Percentiles rank a stretch among this genome's conserved stretches.
Conservation (phyloP, 2,797 vertebrate species). For the Ctenopoma kingsleyae region DNA sequence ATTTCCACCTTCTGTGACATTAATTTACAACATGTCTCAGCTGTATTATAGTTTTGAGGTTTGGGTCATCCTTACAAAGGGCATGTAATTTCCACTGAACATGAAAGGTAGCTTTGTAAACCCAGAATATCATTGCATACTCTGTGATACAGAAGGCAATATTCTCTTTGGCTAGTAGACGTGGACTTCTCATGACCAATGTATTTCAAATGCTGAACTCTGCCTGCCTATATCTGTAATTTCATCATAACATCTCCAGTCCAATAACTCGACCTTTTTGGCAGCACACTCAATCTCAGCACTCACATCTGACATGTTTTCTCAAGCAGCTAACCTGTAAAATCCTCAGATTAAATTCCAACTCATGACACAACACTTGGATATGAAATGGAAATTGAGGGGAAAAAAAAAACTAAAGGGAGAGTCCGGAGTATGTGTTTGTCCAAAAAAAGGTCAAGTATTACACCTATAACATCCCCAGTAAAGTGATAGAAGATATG, state of each 20-base stretch:
- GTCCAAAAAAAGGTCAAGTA: conserved; percentile 46
- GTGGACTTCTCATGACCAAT: conserved; percentile 12
- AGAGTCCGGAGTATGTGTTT: neutral
- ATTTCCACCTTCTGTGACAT: conserved; percentile 59
- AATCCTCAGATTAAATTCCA: conserved; percentile 66
- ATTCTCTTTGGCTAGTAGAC: neutral
- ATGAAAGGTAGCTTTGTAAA: conserved; percentile 35
- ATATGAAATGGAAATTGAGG: neutral
- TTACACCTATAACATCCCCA: neutral
- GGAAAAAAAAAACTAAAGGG: neutral
- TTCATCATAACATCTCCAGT: conserved; percentile 65
- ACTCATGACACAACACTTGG: conserved; percentile 55
- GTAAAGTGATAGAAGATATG: conserved; percentile 26
- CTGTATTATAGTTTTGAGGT: conserved; percentile 31
- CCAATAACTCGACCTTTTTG: conserved; percentile 62
- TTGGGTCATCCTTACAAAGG: conserved; percentile 50
- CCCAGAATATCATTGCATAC: conserved; percentile 33
- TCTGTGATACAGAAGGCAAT: neutral
- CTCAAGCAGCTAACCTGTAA: conserved; percentile 52
- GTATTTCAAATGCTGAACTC: conserved; percentile 41
- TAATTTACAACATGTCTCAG: conserved; percentile 59
- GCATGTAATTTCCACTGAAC: conserved; percentile 32
- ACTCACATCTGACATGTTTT: conserved; percentile 52
- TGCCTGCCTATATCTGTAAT: conserved; percentile 52
- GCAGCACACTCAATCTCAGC: conserved; percentile 35